Base-by-base conservation (phyloP, 53 echinoderm and acorn worm species). In the Luidia sarsii region DNA sequence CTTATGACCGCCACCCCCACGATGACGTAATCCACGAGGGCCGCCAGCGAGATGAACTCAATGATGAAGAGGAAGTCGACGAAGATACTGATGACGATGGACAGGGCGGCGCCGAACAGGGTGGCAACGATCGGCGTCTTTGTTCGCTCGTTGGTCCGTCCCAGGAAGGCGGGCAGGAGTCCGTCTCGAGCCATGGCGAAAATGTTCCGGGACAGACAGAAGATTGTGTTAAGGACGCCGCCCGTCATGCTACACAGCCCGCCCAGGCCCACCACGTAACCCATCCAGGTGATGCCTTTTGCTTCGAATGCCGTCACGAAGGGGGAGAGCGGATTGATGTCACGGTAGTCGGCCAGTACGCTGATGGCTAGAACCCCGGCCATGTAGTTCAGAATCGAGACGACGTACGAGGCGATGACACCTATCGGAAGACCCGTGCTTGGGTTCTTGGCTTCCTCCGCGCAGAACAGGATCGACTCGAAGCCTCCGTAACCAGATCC, bases 181-280 rank as follows among this genome's bases (percentile, higher is more conserved):
- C 89, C 89, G 16, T 89, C 89, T 2, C 89, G 49, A 3, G 84
- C 83, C 68, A 89, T 79, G n/a, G 80, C 83, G 65, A 83, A 89
- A 15, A 89, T 84, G 70, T 56, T 56, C n/a, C 89, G 68, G 16
- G 89, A 49, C 16, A 89, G 65, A 38, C 89, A 85, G 31, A 39
- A 85, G 15, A 70, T 63, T 46, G 67, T 77, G 46, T 70, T 89
- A 41, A 89, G 71, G 24, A 85, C 68, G 22, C 89, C 69, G 0
- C 89, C 85, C 1, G 89, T 85, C 80, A 89, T 89, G 50, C 85
- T 85, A 64, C 85, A 85, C 15, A 89, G 65, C 15, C 79, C 89
- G 8, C 89, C 89, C 8, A 89, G 38, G 3, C 70, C 80, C 0
- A 89, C 81, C 2, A 85, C 38, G n/a, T 80, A 85, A 49, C 77